Evolutionary conservation across 2,113 vertebrate species (phyloP).

Genomic region (Callopanchax toddi): DNA sequence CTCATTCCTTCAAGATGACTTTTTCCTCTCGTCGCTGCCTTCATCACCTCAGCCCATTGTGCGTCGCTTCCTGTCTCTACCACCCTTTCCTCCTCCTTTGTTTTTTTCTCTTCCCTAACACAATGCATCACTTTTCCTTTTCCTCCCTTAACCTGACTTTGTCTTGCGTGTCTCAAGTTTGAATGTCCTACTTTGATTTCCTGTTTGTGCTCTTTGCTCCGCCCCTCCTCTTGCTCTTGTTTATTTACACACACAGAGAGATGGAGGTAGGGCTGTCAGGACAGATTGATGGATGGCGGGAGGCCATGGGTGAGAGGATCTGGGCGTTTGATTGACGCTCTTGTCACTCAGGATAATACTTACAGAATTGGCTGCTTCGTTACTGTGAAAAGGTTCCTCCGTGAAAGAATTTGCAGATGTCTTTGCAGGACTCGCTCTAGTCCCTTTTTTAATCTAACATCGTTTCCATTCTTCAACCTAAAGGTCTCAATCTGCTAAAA

Average conservation of each 20-base stretch:
- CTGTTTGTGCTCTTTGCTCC: constrained; percentile 13
- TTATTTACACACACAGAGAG: constrained; percentile 60
- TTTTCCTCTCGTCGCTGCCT: constrained; percentile 18
- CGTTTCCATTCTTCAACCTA: constrained; percentile 19
- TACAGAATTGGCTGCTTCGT: constrained; percentile 55
- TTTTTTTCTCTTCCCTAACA: background rate
- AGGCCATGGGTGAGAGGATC: constrained; percentile 60
- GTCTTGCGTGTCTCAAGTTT: constrained; percentile 40
- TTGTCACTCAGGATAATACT: constrained; percentile 59
- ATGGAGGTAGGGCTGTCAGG: constrained; percentile 38
- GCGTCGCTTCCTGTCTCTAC: constrained; percentile 38
- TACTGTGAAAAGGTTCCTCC: constrained; percentile 37
- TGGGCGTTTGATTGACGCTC: constrained; percentile 54
- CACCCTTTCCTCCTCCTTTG: background rate
- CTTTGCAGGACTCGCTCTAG: background rate
- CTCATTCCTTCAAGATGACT: constrained; percentile 65
- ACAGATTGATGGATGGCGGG: constrained; percentile 63
- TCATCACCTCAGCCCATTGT: constrained; percentile 51
- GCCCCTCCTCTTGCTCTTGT: constrained; percentile 36
- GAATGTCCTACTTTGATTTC: constrained; percentile 59
- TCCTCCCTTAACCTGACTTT: constrained; percentile 27
- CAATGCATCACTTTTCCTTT: constrained; percentile 5
- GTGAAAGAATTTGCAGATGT: constrained; percentile 15
- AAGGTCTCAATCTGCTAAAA: constrained; percentile 21
- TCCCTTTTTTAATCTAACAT: constrained; percentile 12